Evolutionary conservation across 1,140 invertebrate species (phyloP).

Genomic region (Macrosteles quadrilineatus): DNA sequence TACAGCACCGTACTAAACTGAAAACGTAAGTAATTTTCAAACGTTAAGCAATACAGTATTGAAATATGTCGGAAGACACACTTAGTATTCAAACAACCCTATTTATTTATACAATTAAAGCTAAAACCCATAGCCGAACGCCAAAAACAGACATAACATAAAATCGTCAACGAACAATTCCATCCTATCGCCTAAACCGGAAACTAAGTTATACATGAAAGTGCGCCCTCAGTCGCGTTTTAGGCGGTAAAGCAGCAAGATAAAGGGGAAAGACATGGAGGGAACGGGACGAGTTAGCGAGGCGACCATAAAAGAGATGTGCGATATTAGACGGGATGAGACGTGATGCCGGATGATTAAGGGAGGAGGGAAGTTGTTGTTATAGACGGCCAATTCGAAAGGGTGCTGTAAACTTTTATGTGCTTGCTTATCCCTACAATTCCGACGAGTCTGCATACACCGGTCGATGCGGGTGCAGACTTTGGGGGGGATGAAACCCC

Average conservation of each 20-base stretch:
- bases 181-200: neutral
- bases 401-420: slow-evolving; percentile 35
- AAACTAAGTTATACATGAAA: slow-evolving; percentile 14
- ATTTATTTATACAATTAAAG: too few species aligned
- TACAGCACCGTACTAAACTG: too few species aligned
- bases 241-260: slow-evolving; percentile 11
- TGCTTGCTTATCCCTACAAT: slow-evolving; percentile 35
- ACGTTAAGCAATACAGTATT: too few species aligned
- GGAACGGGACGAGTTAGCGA: slow-evolving; percentile 12
- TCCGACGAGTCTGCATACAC: slow-evolving; percentile 23
- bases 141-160: neutral
- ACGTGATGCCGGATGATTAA: slow-evolving; percentile 30
- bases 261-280: slow-evolving; percentile 32
- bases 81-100: too few species aligned
- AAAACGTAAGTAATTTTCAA: too few species aligned
- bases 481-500: neutral
- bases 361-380: slow-evolving; percentile 29
- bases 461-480: slow-evolving; percentile 19
- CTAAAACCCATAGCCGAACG: too few species aligned
- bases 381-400: slow-evolving; percentile 33
- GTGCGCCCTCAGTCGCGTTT: neutral
- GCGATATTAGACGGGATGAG: slow-evolving; percentile 27
- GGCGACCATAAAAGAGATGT: slow-evolving; percentile 29
- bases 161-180: slow-evolving; percentile 3
- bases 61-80: too few species aligned